phyloP scores from a whole-genome alignment of 2,113 vertebrate genomes.

The Ailuropoda melanoleuca region DNA sequence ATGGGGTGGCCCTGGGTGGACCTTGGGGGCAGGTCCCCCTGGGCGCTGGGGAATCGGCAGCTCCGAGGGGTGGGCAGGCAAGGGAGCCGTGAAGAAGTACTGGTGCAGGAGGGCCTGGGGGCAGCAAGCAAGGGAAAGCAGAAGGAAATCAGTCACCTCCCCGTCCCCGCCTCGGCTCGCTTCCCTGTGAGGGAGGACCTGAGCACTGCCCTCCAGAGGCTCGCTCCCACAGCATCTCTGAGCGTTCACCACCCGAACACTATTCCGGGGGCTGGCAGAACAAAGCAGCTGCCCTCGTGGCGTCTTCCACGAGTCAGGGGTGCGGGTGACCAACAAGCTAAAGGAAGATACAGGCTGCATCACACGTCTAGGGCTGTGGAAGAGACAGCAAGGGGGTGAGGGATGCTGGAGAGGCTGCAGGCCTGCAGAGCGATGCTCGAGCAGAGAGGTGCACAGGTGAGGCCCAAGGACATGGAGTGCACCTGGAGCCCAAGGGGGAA shows the following conservation, averaged over 20 bases:
- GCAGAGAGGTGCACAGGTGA: not conserved
- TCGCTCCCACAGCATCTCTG: not conserved
- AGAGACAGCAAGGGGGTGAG: not conserved
- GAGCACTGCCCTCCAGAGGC: not conserved
- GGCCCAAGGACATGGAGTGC: not conserved
- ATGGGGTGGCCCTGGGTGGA: slow-evolving; percentile 83
- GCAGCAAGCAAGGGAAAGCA: not conserved
- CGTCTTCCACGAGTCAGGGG: too few relatives aligned
- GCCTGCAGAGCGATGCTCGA: not conserved
- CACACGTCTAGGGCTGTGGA: not conserved
- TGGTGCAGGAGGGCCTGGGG: slow-evolving; percentile 91
- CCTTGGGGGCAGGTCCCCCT: slow-evolving; percentile 75
- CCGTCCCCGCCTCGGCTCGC: not conserved
- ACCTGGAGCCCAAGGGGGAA: not conserved
- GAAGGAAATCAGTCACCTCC: not conserved
- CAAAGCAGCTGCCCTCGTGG: not conserved
- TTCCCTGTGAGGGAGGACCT: not conserved
- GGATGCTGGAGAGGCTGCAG: not conserved
- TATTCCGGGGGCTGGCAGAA: not conserved
- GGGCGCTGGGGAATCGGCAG: slow-evolving; percentile 90
- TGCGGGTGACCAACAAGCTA: too few relatives aligned
- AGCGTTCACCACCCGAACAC: not conserved
- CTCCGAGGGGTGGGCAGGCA: slow-evolving; percentile 93
- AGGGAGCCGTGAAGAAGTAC: slow-evolving; percentile 91
- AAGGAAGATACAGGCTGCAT: not conserved